Evolutionary conservation across 2,797 vertebrate species (phyloP).

Genomic region (Chloroceryle amazona): DNA sequence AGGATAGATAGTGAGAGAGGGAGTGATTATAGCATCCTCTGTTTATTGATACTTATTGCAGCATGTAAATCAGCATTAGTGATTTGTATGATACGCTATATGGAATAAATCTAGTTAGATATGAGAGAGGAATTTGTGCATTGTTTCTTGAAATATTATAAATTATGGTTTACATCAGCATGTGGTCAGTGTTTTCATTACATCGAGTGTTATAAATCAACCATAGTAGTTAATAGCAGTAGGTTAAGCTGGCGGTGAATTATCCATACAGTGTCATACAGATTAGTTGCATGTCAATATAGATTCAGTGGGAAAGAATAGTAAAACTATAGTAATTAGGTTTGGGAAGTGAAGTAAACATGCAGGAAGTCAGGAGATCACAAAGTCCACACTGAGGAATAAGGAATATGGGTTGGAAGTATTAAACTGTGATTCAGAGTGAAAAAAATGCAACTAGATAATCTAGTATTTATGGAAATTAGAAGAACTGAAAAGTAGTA

Average conservation of each 20-base stretch:
- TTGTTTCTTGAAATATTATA: background rate
- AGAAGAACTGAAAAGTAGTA: background rate
- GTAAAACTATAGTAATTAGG: background rate
- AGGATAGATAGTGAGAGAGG: background rate
- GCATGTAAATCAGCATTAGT: background rate
- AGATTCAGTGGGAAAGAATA: background rate
- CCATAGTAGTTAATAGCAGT: background rate
- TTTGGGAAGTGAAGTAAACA: constrained; percentile 1
- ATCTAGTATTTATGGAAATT: background rate
- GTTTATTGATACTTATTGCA: background rate
- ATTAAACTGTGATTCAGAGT: constrained; percentile 48
- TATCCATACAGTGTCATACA: background rate
- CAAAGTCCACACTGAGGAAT: background rate
- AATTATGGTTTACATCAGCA: background rate
- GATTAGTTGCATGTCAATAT: constrained; percentile 34
- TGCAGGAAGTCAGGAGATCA: background rate
- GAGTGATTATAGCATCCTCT: background rate
- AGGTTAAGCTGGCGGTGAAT: background rate
- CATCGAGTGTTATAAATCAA: background rate
- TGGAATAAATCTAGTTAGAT: background rate
- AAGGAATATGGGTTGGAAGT: constrained; percentile 30
- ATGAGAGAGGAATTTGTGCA: constrained; percentile 15
- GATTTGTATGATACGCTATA: background rate
- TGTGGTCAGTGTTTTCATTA: background rate
- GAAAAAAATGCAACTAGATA: constrained; percentile 48